Evolutionary conservation across 2,113 vertebrate genomes (phyloP).

Genomic region (Salvator merianae): DNA sequence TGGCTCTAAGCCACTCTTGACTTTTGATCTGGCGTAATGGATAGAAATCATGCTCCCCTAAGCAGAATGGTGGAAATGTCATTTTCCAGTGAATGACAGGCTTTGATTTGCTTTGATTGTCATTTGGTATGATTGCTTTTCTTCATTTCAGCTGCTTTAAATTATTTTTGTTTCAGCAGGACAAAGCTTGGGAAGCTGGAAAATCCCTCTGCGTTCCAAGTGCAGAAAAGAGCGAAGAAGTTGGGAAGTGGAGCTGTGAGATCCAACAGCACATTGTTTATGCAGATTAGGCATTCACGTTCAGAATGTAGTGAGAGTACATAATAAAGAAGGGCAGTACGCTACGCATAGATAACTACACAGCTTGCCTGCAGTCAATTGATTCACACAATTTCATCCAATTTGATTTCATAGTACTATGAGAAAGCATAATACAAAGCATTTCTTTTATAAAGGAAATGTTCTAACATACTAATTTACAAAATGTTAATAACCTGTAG

Average conservation of each 20-base stretch:
- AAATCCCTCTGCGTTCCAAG: not conserved
- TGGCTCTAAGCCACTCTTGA: not conserved
- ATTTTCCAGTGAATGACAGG: not conserved
- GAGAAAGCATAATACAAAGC: conserved; percentile 7
- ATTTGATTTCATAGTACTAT: conserved; percentile 9
- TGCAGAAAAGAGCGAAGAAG: not conserved
- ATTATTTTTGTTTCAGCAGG: conserved; percentile 1
- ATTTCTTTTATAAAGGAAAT: not conserved
- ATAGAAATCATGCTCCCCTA: not conserved
- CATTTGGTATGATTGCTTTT: not conserved
- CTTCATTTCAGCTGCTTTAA: not conserved
- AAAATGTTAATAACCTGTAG: not conserved
- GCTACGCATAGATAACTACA: not conserved
- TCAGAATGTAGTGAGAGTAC: not conserved
- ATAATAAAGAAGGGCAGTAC: not conserved
- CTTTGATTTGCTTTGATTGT: conserved; percentile 6
- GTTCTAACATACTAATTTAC: conserved; percentile 18
- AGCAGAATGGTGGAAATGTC: not conserved
- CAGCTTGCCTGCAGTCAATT: conserved; percentile 5
- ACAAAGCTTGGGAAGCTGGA: conserved; percentile 7
- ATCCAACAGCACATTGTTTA: not conserved
- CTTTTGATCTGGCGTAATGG: not conserved
- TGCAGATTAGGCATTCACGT: not conserved
- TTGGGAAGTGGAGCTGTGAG: not conserved
- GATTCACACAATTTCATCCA: not conserved